Percentiles rank a stretch among this genome's conserved stretches.
Evolutionary conservation across 2,113 vertebrate species (phyloP).

Genomic region (Heliornis fulica): DNA sequence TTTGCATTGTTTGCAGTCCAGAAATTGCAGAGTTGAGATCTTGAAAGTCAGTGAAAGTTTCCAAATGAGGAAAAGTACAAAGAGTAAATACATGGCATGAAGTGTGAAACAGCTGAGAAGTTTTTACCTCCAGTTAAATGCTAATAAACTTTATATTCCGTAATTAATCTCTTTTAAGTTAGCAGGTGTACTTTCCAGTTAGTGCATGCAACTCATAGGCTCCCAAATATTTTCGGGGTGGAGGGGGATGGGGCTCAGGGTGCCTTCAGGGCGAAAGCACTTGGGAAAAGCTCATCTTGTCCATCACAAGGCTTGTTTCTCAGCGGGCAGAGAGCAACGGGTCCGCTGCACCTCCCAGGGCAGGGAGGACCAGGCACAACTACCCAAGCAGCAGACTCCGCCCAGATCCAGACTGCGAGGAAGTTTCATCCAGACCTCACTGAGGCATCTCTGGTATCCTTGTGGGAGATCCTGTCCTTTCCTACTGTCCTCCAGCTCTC

Average conservation of each 20-base stretch:
- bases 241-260: background rate
- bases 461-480: background rate
- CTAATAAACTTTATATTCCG: background rate
- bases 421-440: background rate
- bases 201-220: background rate
- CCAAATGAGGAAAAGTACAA: background rate
- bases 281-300: background rate
- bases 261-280: background rate
- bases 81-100: background rate
- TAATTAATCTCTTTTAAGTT: background rate
- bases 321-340: fast-evolving
- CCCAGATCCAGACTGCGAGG: background rate
- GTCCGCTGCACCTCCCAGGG: fast-evolving
- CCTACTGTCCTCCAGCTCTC: fast-evolving
- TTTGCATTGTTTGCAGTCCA: background rate
- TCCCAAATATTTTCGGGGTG: background rate
- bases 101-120: background rate
- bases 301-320: background rate
- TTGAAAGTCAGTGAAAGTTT: background rate
- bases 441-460: background rate
- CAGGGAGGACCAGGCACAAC: background rate
- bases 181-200: background rate
- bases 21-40: background rate
- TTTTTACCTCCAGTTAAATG: background rate
- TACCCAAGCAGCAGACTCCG: background rate